Evolutionary conservation across 2,888 invertebrate species (phyloP).

Genomic region (Electrophaes corylata): DNA sequence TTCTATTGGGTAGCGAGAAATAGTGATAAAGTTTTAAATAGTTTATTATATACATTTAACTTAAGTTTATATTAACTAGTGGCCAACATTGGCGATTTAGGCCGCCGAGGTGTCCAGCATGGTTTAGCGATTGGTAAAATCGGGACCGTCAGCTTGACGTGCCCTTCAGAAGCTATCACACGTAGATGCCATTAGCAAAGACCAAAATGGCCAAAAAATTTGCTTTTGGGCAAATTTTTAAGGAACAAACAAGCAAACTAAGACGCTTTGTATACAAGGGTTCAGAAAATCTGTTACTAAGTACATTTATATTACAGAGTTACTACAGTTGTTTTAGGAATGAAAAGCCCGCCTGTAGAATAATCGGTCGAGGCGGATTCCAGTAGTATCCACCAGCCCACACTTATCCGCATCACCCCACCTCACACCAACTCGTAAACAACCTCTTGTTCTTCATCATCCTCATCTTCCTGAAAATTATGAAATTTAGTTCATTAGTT

Average conservation of each 20-base stretch:
- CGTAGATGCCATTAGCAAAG: too few species aligned
- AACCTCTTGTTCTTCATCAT: constrained; percentile 11
- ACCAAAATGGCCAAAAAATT: too few species aligned
- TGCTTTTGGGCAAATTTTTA: too few species aligned
- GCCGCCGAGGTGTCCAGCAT: neutral
- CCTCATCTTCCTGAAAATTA: constrained; percentile 11
- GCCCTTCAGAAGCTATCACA: too few species aligned
- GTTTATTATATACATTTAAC: neutral
- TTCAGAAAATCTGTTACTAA: too few species aligned
- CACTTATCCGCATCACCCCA: neutral
- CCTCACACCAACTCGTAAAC: constrained; percentile 23
- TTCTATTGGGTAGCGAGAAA: neutral
- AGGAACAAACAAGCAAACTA: too few species aligned
- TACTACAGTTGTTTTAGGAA: too few species aligned
- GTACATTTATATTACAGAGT: too few species aligned
- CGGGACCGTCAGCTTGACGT: neutral
- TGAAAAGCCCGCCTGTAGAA: too few species aligned
- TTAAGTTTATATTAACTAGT: neutral
- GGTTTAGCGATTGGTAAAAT: neutral
- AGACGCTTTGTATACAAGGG: too few species aligned
- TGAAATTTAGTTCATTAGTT: neutral
- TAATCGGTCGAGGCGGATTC: neutral
- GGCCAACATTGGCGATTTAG: neutral
- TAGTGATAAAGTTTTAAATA: neutral
- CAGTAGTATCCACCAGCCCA: neutral